A percentile compares a stretch with the other conserved stretches of the same genome.
Evolutionary conservation across 2,113 vertebrate species (phyloP).

Genomic region (Cettia cetti): DNA sequence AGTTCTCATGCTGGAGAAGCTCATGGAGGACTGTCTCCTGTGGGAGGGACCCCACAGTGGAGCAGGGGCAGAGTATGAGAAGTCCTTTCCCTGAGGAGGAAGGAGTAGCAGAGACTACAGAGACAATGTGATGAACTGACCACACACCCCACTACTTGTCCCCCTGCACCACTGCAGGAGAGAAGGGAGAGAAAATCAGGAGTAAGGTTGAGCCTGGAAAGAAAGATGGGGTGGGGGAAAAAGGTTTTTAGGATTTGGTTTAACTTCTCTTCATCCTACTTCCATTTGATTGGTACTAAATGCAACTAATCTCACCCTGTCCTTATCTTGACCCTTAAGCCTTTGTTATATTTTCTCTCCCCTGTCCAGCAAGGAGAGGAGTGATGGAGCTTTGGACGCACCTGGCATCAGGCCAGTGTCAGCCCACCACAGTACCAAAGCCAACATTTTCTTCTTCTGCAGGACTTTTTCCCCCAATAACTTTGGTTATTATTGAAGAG

Average conservation of each 20-base stretch:
- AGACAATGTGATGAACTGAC: background rate
- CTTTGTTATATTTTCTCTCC: background rate
- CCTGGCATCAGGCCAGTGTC: background rate
- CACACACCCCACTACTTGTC: background rate
- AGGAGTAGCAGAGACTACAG: background rate
- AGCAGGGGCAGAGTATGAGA: background rate
- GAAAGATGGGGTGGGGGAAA: background rate
- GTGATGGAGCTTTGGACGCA: background rate
- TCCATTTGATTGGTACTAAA: background rate
- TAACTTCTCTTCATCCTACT: background rate
- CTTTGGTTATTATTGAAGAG: background rate
- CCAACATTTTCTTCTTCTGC: background rate
- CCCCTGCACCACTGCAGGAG: rapidly evolving
- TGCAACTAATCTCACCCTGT: background rate
- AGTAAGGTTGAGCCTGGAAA: background rate
- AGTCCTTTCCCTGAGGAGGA: background rate
- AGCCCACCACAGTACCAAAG: background rate
- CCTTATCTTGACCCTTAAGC: background rate
- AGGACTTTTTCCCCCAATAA: background rate
- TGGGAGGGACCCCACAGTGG: background rate
- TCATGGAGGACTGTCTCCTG: background rate
- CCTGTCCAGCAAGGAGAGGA: background rate
- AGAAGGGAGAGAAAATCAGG: background rate
- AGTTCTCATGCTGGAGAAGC: background rate
- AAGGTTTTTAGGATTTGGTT: background rate